A percentile compares a stretch with the other conserved stretches of the same genome.
Conservation (phyloP, 2,113 vertebrate species). For the Octodon degus region DNA sequence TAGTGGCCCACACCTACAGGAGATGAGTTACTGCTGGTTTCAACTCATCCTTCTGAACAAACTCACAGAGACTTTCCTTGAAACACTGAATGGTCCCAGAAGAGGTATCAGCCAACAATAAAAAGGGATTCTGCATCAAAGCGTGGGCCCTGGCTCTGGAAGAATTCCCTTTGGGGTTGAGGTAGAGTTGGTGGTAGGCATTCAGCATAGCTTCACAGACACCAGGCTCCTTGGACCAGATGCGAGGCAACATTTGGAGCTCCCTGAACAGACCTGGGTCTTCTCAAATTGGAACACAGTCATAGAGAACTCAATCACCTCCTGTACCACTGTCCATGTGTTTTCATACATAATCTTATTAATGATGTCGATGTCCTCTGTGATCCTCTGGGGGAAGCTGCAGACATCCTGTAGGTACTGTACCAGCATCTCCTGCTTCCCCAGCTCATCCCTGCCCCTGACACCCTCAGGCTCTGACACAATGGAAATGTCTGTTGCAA, state of each 20-base stretch:
- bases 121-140: no score
- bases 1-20: constrained; percentile 72
- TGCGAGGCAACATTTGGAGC: no score
- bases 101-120: no score
- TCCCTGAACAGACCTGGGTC: no score
- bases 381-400: constrained; percentile 93
- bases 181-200: no score
- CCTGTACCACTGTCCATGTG: constrained; percentile 95
- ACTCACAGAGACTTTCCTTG: constrained; percentile 97
- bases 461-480: constrained; percentile 51
- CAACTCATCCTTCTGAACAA: constrained; percentile 91
- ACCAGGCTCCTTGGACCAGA: no score
- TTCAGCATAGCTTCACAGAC: no score
- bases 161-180: no score
- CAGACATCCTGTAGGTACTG: constrained; percentile 95
- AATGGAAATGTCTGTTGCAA: constrained; percentile 54
- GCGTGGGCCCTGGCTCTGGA: no score
- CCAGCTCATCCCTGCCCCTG: constrained; percentile 85
- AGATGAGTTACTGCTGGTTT: constrained; percentile 93
- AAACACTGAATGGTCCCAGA: no score
- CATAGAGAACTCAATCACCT: constrained; percentile 97
- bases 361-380: constrained; percentile 91
- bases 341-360: constrained; percentile 95
- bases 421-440: constrained; percentile 96
- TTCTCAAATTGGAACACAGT: constrained; percentile 93